Base-by-base conservation (phyloP, 2,888 invertebrate genomes). In the Cetonia aurata region DNA sequence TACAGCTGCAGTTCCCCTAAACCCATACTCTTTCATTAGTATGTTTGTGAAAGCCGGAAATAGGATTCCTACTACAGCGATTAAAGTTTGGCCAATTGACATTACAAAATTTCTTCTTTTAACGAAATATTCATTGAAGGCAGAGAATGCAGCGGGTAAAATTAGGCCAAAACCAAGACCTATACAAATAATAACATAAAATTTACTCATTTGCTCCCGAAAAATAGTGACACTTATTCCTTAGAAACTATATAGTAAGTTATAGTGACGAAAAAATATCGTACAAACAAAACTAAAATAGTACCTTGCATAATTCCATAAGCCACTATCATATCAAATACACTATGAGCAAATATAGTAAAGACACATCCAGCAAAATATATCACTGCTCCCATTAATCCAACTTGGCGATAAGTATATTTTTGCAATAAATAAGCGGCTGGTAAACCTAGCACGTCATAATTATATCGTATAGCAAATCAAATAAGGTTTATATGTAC, bases 61-160 rank as follows among this genome's bases (percentile, higher is more conserved):
- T 0, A 89, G 85, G 78, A 93, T 93, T 6, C 89, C 88, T 0
- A 90, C 90, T 52, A 90, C 80, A 9, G 91, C 92, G 76, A 93
- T 90, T 74, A 92, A 83, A 0, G 91, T 88, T 81, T 93, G 93
- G 12, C 91, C 89, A 12, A 90, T 87, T 70, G 92, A 90, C 91
- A 93, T 93, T 86, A 93, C 90, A 66, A 91, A 86, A 0, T 91
- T 90, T 6, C 92, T 86, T 78, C 88, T 90, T 77, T 89, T 88
- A 0, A 90, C 88, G 77, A 93, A 93, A 78, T 92, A 93, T 73
- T 89, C 88, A 77, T 93, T 93, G 77, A 94, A 92, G 6, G 91
- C 90, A 0, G 92, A 91, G 75, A 91, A 92, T 53, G 90, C 88
- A 1, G 93, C 88, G 44, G 93, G 92, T 72, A 93, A 86, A 85